Evolutionary conservation across 2,113 vertebrate genomes (phyloP), one percentile per base, ranked within the genome.

Genomic region (Clupea harengus): DNA sequence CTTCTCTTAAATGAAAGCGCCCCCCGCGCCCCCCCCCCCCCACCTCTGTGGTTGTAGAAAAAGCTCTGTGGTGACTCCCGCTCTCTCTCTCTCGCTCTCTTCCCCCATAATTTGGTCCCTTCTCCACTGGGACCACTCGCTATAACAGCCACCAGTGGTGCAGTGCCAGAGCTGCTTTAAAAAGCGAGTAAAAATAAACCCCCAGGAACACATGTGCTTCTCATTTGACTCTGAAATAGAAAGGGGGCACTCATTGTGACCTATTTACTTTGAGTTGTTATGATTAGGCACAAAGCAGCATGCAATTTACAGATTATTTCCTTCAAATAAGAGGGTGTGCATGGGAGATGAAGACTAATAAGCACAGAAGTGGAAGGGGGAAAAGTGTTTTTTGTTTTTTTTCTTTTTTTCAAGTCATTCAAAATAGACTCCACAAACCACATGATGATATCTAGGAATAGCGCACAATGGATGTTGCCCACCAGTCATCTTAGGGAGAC

Each of bases 361-460:
- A 75, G 84, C 57, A 52, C 18, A 83, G 82, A 84, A 86, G 67
- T 67, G 78, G 9, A 82, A 47, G 83, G 47, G 46, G 25, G 50
- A 82, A 78, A 84, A 85, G 82, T 32, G 18, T 0, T 44, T 84
- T 84, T 89, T 83, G 85, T 39, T 39, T 1, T 39, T 39, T 39
- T 39, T 39, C 2, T 39, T 39, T 39, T 39, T 39, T 39, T 2
- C 39, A 39, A 39, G 39, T 39, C 39, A 39, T 39, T 39, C 39
- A 91, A 93, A 91, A 94, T 93, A 93, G 88, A 91, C 82, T 72
- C 72, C 45, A 84, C 81, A 44, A 83, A 85, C 93, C 92, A 92
- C 92, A 94, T 93, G 92, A 93, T 93, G 86, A 92, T 88, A 88
- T 92, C 86, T 88, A 89, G 86, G 89, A 90, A 93, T 91, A 93